Base-by-base conservation (phyloP, 2,113 vertebrate species). In the Pteruthius melanotis region DNA sequence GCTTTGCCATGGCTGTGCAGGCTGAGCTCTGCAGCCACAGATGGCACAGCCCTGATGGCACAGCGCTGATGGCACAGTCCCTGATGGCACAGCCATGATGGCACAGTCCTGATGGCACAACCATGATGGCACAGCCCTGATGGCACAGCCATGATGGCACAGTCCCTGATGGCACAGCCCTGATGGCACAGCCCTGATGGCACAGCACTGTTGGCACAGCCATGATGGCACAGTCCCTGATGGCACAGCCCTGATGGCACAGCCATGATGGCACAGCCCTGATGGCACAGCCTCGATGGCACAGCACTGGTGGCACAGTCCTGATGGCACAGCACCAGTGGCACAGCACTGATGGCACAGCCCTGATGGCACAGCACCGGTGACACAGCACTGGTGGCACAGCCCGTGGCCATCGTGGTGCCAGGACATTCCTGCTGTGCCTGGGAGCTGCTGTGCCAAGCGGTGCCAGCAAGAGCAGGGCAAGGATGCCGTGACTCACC, bases 341-440 rank as follows among this genome's bases (percentile, higher is more conserved):
- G 49, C 47, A 49, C 47, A 49, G 22, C 23, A 11, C 23, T 7
- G 24, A 50, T 50, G 49, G 24, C 49, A 15, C 49, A 50, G 8
- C 20, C 15, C 20, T 4, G 54, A 22, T 56, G 31, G 31, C 31
- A 21, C 54, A 33, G 31, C 20, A 8, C 12, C 2, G 28, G 18
- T 30, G 28, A 16, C 52, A 4, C 20, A 45, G 26, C 11, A 27
- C 70, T 11, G 69, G 12, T 47, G n/a, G 54, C 54, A 4, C n/a
- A 47, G 20, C 42, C 71, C 2, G 5, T 1, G 4, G 57, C n/a
- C 5, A 0, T 37, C 10, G 7, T 2, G 1, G 57, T 49, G 44
- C 74, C 18, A 6, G 6, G 68, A 23, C 31, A 3, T 16, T 30
- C 37, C 40, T 84, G 76, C 84, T n/a, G 47, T 59, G 5, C 17